Evolutionary conservation across 1,140 invertebrate species (phyloP).

Genomic region (Agraylea sexmaculata): DNA sequence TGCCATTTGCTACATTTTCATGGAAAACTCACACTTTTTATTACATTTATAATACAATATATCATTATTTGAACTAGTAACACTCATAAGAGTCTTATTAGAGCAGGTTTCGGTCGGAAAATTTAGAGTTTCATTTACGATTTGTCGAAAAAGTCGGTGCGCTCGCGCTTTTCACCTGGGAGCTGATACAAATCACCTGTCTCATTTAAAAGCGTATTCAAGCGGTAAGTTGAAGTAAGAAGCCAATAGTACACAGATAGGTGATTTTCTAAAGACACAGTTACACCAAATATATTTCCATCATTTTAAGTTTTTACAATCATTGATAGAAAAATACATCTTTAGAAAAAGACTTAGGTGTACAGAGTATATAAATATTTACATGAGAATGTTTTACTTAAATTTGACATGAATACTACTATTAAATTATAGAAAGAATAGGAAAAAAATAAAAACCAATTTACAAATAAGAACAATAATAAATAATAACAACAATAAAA

Average conservation of each 20-base stretch:
- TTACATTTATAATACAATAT: constrained; percentile 39
- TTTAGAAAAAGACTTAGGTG: no score
- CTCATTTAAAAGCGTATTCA: neutral
- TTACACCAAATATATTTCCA: no score
- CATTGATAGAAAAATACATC: no score
- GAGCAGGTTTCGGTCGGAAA: neutral
- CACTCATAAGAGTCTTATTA: neutral
- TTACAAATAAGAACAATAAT: no score
- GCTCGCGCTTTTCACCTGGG: neutral
- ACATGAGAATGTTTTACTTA: no score
- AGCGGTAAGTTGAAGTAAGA: neutral
- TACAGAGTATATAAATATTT: no score
- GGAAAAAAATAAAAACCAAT: no score
- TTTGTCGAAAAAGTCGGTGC: neutral
- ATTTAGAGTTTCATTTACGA: neutral
- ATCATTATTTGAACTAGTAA: neutral
- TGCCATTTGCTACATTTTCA: neutral
- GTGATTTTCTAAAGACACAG: neutral
- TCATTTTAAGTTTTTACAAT: no score
- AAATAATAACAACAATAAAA: no score
- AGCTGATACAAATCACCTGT: neutral
- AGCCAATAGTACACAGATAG: neutral
- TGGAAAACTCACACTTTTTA: constrained; percentile 29
- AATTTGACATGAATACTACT: no score
- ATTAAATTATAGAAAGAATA: no score